Percentiles rank a stretch among this genome's conserved stretches.
phyloP scores from a whole-genome alignment of 2,113 vertebrate genomes.

The Pavo muticus region DNA sequence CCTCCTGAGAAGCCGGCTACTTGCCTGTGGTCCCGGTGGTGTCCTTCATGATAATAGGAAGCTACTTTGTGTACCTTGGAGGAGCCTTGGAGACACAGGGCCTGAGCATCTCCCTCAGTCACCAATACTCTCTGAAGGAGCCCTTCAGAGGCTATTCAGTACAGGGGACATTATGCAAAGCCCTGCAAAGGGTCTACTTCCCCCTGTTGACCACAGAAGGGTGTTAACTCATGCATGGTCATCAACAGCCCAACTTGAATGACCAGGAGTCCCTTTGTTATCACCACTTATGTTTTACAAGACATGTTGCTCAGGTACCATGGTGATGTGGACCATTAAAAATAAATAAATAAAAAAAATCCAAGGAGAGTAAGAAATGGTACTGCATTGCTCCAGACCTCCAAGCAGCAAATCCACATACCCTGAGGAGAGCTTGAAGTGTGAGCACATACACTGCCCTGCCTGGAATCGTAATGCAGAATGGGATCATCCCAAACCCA shows the following conservation, averaged over 20 bases:
- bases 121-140: background rate
- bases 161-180: background rate
- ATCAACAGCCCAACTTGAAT: background rate
- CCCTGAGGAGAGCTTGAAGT: fast-evolving
- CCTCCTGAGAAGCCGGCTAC: constrained; percentile 24
- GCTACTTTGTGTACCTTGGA: background rate
- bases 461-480: constrained; percentile 4
- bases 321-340: background rate
- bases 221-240: background rate
- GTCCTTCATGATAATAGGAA: background rate
- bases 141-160: background rate
- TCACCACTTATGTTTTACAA: background rate
- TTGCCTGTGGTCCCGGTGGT: background rate
- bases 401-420: background rate
- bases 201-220: background rate
- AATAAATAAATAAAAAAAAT: background rate
- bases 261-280: background rate
- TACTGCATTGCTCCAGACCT: background rate
- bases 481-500: constrained; percentile 52
- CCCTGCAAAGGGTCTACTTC: background rate
- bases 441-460: background rate
- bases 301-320: background rate
- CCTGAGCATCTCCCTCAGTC: background rate
- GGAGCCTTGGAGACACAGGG: background rate
- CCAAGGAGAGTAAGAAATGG: background rate